These are phyloP conservation scores for Clepsis dumicolana DNA, from an alignment of 2,888 invertebrate genomes.

Conservation along the genomic window DNA sequence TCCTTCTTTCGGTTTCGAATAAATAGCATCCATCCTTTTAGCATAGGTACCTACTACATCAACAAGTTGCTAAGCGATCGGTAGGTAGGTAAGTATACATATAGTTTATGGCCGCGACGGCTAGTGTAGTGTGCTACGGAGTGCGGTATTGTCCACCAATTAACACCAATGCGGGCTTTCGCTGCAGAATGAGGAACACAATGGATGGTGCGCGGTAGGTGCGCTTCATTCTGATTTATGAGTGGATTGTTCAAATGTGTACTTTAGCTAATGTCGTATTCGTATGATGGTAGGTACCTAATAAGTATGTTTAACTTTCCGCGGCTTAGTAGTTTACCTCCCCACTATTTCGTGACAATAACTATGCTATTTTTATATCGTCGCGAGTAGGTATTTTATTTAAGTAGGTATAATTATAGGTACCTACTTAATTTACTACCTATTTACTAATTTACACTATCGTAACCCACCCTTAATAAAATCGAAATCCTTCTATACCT, in stretches of 20 bases:
- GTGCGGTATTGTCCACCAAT: constrained; percentile 35
- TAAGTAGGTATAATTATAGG: too few species aligned
- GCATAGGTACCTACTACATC: too few species aligned
- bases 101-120: neutral
- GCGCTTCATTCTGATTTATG: neutral
- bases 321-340: neutral
- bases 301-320: neutral
- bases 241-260: neutral
- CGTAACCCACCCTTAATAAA: too few species aligned
- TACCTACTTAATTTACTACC: neutral
- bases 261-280: neutral
- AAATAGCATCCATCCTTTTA: neutral
- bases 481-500: neutral
- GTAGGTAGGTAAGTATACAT: neutral
- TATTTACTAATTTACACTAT: too few species aligned
- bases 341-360: neutral
- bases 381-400: too few species aligned
- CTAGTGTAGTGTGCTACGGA: constrained; percentile 8
- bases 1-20: neutral
- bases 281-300: neutral
- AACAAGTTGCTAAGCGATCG: neutral
- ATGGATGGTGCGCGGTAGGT: constrained; percentile 10
- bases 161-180: constrained; percentile 27
- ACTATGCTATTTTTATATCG: too few species aligned
- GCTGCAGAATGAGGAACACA: constrained; percentile 16